These are phyloP conservation scores for Bactericera cockerelli DNA, from an alignment of 1,140 invertebrate species.

Conservation along the genomic window DNA sequence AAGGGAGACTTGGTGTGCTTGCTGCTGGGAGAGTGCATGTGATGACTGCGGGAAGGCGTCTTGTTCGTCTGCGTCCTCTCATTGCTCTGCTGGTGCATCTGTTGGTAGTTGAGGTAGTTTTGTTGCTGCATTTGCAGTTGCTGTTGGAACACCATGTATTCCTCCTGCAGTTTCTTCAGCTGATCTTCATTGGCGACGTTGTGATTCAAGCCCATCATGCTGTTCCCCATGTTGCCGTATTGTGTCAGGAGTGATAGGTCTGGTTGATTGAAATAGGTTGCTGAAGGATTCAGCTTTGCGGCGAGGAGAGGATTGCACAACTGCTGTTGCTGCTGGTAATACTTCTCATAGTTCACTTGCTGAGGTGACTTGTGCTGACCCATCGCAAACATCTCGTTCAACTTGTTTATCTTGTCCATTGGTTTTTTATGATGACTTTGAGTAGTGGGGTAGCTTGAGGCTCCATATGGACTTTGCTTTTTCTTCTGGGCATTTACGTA, in stretches of 20 bases:
- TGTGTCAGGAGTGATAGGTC: neutral
- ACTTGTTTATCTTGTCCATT: neutral
- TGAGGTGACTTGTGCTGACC: neutral
- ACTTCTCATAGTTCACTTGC: neutral
- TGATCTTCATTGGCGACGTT: neutral
- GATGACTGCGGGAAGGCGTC: too few relatives aligned
- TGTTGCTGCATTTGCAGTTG: conserved; percentile 7
- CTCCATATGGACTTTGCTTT: too few relatives aligned
- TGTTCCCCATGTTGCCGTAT: conserved; percentile 2
- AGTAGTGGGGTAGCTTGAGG: neutral
- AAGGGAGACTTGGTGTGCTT: too few relatives aligned
- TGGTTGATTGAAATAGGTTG: conserved; percentile 3
- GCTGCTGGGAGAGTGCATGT: too few relatives aligned
- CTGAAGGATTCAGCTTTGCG: neutral
- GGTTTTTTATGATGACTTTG: conserved; percentile 1
- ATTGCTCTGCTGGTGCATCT: neutral
- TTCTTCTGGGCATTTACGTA: too few relatives aligned
- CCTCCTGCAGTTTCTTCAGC: neutral
- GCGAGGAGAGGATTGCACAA: conserved; percentile 1
- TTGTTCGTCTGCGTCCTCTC: neutral
- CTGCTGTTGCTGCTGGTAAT: conserved; percentile 13
- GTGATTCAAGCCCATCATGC: neutral
- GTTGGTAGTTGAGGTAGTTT: conserved; percentile 4
- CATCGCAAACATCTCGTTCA: neutral
- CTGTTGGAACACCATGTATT: conserved; percentile 3